phyloP scores from a whole-genome alignment of 2,888 invertebrate genomes.

The Meghimatium bilineatum region DNA sequence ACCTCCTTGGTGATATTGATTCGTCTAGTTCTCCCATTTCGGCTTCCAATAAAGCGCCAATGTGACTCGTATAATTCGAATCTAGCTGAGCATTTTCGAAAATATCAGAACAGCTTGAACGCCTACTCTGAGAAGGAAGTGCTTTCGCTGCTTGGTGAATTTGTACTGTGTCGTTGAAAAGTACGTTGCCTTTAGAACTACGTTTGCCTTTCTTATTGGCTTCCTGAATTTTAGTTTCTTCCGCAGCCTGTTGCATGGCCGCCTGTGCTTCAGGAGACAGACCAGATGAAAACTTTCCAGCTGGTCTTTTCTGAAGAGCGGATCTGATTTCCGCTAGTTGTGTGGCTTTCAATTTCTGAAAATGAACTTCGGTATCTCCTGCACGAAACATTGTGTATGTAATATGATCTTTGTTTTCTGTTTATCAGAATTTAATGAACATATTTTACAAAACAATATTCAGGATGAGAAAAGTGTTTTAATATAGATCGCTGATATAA shows the following conservation, averaged over 20 bases:
- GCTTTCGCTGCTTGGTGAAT: constrained; percentile 10
- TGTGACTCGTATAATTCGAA: background rate
- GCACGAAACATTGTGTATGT: constrained; percentile 20
- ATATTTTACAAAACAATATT: too few species aligned
- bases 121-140: background rate
- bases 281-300: constrained; percentile 21
- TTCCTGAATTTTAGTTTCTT: constrained; percentile 32
- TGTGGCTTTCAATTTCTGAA: constrained; percentile 32
- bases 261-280: constrained; percentile 39
- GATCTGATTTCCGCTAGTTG: constrained; percentile 38
- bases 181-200: constrained; percentile 40
- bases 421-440: background rate
- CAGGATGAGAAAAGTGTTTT: too few species aligned
- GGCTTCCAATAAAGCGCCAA: background rate
- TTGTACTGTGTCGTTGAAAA: constrained; percentile 39
- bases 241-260: constrained; percentile 34
- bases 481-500: too few species aligned
- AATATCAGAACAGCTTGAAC: constrained; percentile 23
- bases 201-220: constrained; percentile 29
- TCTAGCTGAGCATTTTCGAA: constrained; percentile 17
- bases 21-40: background rate
- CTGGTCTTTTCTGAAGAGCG: constrained; percentile 28
- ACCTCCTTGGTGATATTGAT: background rate
- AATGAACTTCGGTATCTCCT: constrained; percentile 34
- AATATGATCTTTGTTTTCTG: background rate